A percentile compares a stretch with the other conserved stretches of the same genome.
Evolutionary conservation across 2,113 vertebrate species (phyloP).

Genomic region (Hemibagrus wyckioides): DNA sequence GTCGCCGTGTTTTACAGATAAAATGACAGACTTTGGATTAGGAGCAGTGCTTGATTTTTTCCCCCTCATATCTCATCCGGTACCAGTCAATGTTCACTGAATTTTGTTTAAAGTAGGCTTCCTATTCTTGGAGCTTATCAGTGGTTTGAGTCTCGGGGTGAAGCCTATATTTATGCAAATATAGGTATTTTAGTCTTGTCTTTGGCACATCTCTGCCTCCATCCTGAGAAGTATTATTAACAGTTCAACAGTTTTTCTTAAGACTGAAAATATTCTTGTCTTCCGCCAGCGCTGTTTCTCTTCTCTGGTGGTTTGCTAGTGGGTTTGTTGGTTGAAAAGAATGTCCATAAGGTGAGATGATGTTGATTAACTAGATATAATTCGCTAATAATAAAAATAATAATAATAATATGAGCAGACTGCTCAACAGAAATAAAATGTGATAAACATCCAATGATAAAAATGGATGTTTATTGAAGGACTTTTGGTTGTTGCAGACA

Average conservation of each 20-base stretch:
- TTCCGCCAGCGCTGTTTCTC: neutral
- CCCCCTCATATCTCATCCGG: neutral
- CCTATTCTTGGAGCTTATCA: neutral
- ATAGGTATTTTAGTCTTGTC: constrained; percentile 22
- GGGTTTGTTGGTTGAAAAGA: neutral
- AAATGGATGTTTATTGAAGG: neutral
- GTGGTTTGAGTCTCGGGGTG: neutral
- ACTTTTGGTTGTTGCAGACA: neutral
- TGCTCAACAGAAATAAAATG: neutral
- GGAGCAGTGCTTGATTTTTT: neutral
- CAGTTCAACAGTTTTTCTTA: neutral
- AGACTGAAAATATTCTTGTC: neutral
- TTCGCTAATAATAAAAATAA: neutral
- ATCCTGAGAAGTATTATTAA: constrained; percentile 17
- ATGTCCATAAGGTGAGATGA: neutral
- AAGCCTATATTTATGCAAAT: constrained; percentile 14
- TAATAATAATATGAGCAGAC: neutral
- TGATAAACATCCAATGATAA: neutral
- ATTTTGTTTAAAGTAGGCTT: neutral
- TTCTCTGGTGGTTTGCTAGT: too few species aligned
- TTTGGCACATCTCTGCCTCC: neutral
- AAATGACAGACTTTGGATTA: neutral
- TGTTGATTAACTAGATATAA: neutral
- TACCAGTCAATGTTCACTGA: neutral
- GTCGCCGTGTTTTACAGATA: constrained; percentile 13